Base-by-base conservation (phyloP, 2,113 vertebrate genomes). In the Sprattus sprattus region DNA sequence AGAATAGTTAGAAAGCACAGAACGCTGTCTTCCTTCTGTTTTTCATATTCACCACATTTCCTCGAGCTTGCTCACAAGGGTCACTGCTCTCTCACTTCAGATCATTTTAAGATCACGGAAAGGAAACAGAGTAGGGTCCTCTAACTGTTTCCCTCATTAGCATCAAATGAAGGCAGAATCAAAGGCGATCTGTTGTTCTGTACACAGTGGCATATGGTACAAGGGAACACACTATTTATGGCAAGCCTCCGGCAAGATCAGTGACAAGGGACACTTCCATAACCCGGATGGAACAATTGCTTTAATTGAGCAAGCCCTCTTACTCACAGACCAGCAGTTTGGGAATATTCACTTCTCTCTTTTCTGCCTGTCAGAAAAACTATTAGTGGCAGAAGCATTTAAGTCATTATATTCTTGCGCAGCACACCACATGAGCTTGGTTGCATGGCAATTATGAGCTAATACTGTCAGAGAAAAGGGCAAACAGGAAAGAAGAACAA, bases 271-370 rank as follows among this genome's bases (percentile, higher is more conserved):
- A 91, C 82, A 54, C n/a, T 89, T 81, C 28, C 82, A 84, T 84
- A 84, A 80, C 78, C 50, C 39, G 52, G 83, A 83, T 87, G 84
- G 82, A 91, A 87, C 39, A 83, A 87, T 92, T 85, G 82, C 89
- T 92, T 85, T 85, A 88, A 90, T 87, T 87, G 83, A 83, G 88
- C 54, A 81, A 25, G 71, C 10, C 28, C 71, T 16, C 71, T 32
- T 78, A 78, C 3, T 78, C 71, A 78, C 32, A 78, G 71, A 78
- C 32, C 71, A 39, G 32, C 71, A 39, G 71, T 78, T 39, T 4
- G 71, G 15, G 71, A 78, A 39, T 39, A 39, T 78, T 78, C 71
- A 78, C 71, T 39, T 78, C 71, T 78, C 25, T 78, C 71, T 32
- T 71, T 54, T 60, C 54, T 60, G 54, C 20, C 20, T 71, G 64